Evolutionary conservation across 2,888 invertebrate genomes (phyloP).

Genomic region (Leucoma salicis): DNA sequence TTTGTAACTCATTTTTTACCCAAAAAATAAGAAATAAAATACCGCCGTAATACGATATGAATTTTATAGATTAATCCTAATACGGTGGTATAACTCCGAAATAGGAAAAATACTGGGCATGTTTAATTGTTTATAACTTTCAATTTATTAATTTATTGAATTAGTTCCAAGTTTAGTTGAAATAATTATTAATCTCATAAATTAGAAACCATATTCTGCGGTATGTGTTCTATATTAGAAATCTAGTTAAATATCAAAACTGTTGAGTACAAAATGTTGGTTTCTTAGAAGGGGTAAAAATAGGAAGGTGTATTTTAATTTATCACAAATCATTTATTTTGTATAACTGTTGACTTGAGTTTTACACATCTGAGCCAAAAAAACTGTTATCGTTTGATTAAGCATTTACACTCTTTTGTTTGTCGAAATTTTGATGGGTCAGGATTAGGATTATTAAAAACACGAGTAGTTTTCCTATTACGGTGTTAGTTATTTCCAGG

Average conservation of each 20-base stretch:
- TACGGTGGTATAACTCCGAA: neutral
- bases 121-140: conserved; percentile 1
- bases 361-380: conserved; percentile 6
- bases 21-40: neutral
- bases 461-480: conserved; percentile 3
- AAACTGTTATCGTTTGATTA: conserved; percentile 2
- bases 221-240: conserved; percentile 7
- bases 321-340: conserved; percentile 5
- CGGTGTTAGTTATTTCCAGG: conserved; percentile 4
- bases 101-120: neutral
- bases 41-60: neutral
- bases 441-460: conserved; percentile 6
- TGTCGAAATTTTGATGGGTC: conserved; percentile 2
- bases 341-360: conserved; percentile 6
- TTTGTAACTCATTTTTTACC: neutral
- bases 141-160: neutral
- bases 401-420: conserved; percentile 3
- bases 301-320: conserved; percentile 6
- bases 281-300: conserved; percentile 1
- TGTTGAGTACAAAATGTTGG: neutral
- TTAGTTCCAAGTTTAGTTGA: neutral
- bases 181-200: conserved; percentile 3
- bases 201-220: conserved; percentile 7
- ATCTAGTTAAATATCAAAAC: conserved; percentile 6
- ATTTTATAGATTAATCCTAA: neutral